Percentiles rank a stretch among this genome's conserved stretches.
These are phyloP conservation scores for Caenorhabditis parvicauda DNA, from an alignment of 2,888 invertebrate species.

Conservation along the genomic window DNA sequence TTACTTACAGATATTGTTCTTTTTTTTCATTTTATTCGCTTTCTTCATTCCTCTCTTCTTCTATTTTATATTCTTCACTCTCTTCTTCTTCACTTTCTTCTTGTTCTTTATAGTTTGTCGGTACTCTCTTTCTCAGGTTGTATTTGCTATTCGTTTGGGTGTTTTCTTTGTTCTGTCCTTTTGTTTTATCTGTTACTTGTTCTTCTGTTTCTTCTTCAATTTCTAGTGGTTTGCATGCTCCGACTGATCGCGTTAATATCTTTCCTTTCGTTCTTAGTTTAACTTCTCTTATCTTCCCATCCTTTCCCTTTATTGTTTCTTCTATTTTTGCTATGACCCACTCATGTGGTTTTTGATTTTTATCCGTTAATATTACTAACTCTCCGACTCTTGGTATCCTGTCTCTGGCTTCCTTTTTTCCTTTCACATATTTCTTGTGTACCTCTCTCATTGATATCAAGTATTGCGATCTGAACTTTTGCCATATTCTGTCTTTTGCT, in stretches of 20 bases:
- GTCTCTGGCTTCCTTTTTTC: background rate
- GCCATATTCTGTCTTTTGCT: background rate
- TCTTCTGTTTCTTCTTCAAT: background rate
- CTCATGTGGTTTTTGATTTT: background rate
- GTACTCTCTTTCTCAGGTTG: no score
- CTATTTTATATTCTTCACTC: no score
- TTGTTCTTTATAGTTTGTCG: no score
- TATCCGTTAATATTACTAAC: background rate
- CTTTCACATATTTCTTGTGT: background rate
- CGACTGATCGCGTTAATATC: background rate
- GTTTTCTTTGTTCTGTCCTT: background rate
- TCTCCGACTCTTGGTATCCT: constrained; percentile 2
- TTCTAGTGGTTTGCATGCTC: background rate
- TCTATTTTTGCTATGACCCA: constrained; percentile 2
- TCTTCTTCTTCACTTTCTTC: no score
- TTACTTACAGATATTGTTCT: no score
- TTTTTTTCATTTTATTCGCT: no score
- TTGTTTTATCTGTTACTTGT: background rate
- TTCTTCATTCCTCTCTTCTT: no score
- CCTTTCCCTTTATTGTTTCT: background rate
- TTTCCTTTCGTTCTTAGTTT: background rate
- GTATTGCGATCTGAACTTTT: background rate
- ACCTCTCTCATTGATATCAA: background rate
- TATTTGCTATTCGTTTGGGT: no score
- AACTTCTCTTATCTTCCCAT: constrained; percentile 3